Evolutionary conservation across 53 echinoderm and acorn worm species (phyloP).

Genomic region (Astropecten irregularis): DNA sequence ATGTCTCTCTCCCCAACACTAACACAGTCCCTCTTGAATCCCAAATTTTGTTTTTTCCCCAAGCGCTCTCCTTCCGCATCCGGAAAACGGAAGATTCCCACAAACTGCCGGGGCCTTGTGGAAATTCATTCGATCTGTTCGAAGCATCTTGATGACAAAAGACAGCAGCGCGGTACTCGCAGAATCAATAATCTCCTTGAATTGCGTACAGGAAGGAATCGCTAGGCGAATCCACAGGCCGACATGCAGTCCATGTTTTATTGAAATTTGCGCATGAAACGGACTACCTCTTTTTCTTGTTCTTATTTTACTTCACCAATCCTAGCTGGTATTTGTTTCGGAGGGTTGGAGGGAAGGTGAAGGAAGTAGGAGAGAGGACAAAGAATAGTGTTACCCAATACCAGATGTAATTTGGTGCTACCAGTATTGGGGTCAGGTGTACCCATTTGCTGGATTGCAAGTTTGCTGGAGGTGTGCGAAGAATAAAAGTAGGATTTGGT

Average conservation of each 20-base stretch:
- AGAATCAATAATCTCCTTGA: slow-evolving; percentile 52
- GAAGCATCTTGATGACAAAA: not conserved
- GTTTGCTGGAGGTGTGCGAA: not conserved
- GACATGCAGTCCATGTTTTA: slow-evolving; percentile 25
- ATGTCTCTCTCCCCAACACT: no score
- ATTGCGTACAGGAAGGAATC: slow-evolving; percentile 1
- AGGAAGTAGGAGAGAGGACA: not conserved
- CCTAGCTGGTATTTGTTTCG: not conserved
- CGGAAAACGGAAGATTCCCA: slow-evolving; percentile 13
- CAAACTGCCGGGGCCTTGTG: not conserved
- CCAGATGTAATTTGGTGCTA: not conserved
- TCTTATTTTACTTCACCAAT: no score
- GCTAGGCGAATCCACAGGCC: not conserved
- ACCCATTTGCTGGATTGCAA: not conserved
- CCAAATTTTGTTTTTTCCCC: no score
- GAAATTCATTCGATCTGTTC: slow-evolving; percentile 35
- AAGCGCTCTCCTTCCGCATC: not conserved
- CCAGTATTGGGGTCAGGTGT: not conserved
- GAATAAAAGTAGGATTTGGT: not conserved
- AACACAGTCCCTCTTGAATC: no score
- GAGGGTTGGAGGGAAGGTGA: not conserved
- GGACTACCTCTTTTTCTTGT: slow-evolving; percentile 25
- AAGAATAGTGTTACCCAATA: slow-evolving; percentile 10
- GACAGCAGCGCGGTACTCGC: not conserved
- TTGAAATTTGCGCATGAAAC: slow-evolving; percentile 41